phyloP scores from a whole-genome alignment of 2,888 invertebrate genomes.

The Lathronympha strigana region DNA sequence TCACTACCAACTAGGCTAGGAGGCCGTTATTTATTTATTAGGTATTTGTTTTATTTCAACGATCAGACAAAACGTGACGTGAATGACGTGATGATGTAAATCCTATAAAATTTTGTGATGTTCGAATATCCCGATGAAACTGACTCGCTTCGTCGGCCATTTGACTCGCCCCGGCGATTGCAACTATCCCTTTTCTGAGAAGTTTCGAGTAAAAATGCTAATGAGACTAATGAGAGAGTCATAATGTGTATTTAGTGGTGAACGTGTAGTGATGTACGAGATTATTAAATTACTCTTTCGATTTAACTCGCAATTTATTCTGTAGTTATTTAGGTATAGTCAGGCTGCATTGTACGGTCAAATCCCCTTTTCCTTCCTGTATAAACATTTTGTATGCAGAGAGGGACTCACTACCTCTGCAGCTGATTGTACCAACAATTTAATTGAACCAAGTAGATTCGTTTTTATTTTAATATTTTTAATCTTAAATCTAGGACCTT shows the following conservation, averaged over 20 bases:
- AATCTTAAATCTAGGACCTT: too few relatives aligned
- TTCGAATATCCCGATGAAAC: neutral
- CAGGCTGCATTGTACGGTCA: neutral
- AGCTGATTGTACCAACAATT: too few relatives aligned
- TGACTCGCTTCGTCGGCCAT: neutral
- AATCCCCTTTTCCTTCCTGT: neutral
- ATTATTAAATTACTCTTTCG: conserved; percentile 25
- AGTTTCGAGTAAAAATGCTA: conserved; percentile 28
- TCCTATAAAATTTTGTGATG: too few relatives aligned
- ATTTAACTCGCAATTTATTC: neutral
- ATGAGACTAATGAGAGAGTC: conserved; percentile 30
- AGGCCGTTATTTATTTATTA: too few relatives aligned
- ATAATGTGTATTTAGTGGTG: conserved; percentile 35
- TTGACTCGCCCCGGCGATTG: neutral
- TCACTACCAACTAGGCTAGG: too few relatives aligned
- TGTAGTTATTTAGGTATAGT: neutral
- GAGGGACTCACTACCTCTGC: too few relatives aligned
- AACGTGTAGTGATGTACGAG: conserved; percentile 25
- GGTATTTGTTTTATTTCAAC: too few relatives aligned
- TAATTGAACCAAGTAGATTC: too few relatives aligned
- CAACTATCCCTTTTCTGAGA: conserved; percentile 11
- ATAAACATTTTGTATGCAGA: neutral
- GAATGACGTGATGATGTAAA: too few relatives aligned
- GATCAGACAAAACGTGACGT: too few relatives aligned
- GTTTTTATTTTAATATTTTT: too few relatives aligned